Evolutionary conservation across 2,888 invertebrate species (phyloP).

Genomic region (Penaeus monodon): DNA sequence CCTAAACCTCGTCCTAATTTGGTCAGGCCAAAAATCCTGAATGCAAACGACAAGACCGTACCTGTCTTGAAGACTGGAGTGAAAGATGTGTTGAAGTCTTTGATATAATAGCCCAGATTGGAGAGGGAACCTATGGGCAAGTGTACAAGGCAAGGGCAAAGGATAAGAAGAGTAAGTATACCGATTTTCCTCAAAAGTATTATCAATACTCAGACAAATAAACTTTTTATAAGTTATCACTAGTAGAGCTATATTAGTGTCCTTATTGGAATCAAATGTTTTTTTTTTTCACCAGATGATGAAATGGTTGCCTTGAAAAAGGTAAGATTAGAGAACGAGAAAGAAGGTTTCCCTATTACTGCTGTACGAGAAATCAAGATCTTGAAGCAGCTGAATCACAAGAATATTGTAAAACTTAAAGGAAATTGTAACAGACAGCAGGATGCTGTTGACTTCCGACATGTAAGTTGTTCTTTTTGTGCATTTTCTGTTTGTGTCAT

Average conservation of each 20-base stretch:
- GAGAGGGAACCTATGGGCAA: constrained; percentile 99
- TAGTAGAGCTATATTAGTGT: not conserved
- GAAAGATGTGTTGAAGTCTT: constrained; percentile 97
- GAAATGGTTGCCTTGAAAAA: constrained; percentile 92
- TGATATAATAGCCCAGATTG: constrained; percentile 95
- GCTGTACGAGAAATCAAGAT: constrained; percentile 97
- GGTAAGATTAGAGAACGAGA: constrained; percentile 97
- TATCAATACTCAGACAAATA: not conserved
- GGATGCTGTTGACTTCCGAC: constrained; percentile 93
- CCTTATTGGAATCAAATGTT: not conserved
- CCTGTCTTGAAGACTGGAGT: constrained; percentile 77
- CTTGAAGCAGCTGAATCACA: constrained; percentile 93
- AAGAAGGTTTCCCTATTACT: constrained; percentile 95
- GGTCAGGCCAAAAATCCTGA: constrained; percentile 85
- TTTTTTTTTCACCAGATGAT: constrained; percentile 69
- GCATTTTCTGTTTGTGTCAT: too few species aligned
- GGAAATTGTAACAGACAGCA: constrained; percentile 98
- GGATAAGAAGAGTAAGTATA: constrained; percentile 59
- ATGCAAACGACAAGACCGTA: constrained; percentile 77
- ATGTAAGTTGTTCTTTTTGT: constrained; percentile 73
- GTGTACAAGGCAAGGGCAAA: constrained; percentile 86
- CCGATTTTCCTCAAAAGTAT: not conserved
- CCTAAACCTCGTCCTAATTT: constrained; percentile 70
- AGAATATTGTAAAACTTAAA: constrained; percentile 96
- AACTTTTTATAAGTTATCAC: not conserved